A percentile compares a stretch with the other conserved stretches of the same genome.
Conservation (phyloP, 1,140 invertebrate species). For the Nomia melanderi region DNA sequence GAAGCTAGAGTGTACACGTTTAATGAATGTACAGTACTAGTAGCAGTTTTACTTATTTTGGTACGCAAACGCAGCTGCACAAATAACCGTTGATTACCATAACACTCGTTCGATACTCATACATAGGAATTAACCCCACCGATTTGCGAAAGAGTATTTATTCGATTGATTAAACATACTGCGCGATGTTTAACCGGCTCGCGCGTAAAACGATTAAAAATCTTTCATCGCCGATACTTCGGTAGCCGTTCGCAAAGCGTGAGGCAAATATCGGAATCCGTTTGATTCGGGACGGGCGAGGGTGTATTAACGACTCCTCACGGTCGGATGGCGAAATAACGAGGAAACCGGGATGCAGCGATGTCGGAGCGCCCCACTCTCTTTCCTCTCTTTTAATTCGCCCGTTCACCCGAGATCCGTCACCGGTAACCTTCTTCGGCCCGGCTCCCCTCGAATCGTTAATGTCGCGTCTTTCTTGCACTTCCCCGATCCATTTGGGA, state of each 20-base stretch:
- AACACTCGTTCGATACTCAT: background rate
- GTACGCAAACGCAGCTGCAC: no score
- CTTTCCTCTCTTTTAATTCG: slow-evolving; percentile 8
- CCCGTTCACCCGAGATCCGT: background rate
- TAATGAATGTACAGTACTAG: no score
- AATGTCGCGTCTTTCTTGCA: background rate
- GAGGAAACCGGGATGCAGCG: slow-evolving; percentile 29
- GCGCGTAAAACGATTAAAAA: slow-evolving; percentile 9
- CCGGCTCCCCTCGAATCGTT: background rate
- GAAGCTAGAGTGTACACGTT: no score
- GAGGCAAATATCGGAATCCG: slow-evolving; percentile 41
- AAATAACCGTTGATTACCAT: background rate
- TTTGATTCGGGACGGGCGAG: slow-evolving; percentile 3
- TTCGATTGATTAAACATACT: background rate
- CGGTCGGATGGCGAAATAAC: slow-evolving; percentile 28
- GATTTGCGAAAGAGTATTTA: background rate
- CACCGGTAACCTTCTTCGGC: slow-evolving; percentile 3
- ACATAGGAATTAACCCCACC: background rate
- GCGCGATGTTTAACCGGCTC: background rate
- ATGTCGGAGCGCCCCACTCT: background rate
- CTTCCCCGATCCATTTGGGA: background rate
- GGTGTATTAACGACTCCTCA: slow-evolving; percentile 21
- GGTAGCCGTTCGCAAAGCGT: background rate
- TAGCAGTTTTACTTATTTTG: no score
- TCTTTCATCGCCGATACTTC: slow-evolving; percentile 1